Evolutionary conservation across 1,140 invertebrate species (phyloP), one percentile per base, ranked within the genome.

Genomic region (Drosophila burlai): DNA sequence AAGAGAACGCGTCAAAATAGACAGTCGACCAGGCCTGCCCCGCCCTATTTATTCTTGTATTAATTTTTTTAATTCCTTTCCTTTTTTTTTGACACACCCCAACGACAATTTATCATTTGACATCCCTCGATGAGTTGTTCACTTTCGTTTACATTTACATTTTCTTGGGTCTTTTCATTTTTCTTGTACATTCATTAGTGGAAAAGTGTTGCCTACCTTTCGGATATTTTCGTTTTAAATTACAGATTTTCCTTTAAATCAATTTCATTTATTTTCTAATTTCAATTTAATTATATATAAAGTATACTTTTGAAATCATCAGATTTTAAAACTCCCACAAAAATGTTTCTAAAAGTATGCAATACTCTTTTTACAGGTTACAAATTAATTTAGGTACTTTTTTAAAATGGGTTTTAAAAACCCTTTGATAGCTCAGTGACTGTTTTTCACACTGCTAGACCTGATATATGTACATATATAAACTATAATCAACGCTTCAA

Each of bases 131-230:
- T 81, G 81, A 80, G 78, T 80, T 83, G 57, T 54, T 80, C 54
- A 76, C 50, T 69, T 66, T 66, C 64, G 34, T 76, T 50, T 45
- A 5, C 31, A 57, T 71, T 60, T 52, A 49, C 67, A 66, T 68
- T 83, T 68, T 72, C 75, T 65, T 63, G 45, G 65, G 49, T 43
- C 58, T 42, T 62, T 68, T 16, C 24, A 34, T 61, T 58, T 47
- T 54, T 15, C 36, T 57, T 24, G 42, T 54, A 38, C 47, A 47
- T 65, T 64, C 74, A 85, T 85, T 81, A 85, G 76, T 24, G 61
- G 42, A 71, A 81, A 74, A 75, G 74, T 64, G 67, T 75, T 66
- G 82, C 74, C 80, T 78, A 85, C 47, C 54, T 85, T 72, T 71
- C 26, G n/a, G 61, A 57, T 16, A 55, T 4, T 45, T 1, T 73